These are phyloP conservation scores for Axea sp. DNA, from an alignment of 2,888 invertebrate genomes.

Conservation along the genomic window DNA sequence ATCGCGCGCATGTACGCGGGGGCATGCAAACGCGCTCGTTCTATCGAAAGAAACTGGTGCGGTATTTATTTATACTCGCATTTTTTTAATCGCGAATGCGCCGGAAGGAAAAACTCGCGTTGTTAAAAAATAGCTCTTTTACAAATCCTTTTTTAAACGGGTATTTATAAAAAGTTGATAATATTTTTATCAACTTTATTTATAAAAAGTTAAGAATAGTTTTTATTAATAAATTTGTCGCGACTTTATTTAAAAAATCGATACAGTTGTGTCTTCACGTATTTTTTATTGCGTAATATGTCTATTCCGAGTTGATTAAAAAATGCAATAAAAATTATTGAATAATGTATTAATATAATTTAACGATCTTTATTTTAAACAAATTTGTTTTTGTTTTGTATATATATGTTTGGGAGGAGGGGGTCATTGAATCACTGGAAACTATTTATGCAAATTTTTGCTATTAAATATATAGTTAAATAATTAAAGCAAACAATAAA, in stretches of 20 bases:
- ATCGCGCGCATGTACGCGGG: not conserved
- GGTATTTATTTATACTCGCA: constrained; percentile 34
- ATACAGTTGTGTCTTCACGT: too few species aligned
- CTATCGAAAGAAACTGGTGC: constrained; percentile 23
- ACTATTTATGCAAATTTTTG: too few species aligned
- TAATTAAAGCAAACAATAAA: too few species aligned
- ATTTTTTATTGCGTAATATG: too few species aligned
- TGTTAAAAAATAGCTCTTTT: constrained; percentile 23
- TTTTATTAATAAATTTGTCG: constrained; percentile 32
- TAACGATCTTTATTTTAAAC: too few species aligned
- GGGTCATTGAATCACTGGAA: too few species aligned
- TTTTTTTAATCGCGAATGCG: constrained; percentile 10
- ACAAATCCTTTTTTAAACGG: constrained; percentile 12
- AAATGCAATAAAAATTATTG: too few species aligned
- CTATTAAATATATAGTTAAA: too few species aligned
- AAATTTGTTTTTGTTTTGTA: too few species aligned
- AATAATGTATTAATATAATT: too few species aligned
- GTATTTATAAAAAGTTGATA: constrained; percentile 14
- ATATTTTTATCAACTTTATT: constrained; percentile 17
- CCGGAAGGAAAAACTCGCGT: not conserved
- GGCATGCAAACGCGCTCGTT: constrained; percentile 4
- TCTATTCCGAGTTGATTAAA: too few species aligned
- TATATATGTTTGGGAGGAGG: too few species aligned
- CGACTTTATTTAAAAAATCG: constrained; percentile 35
- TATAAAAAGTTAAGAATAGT: constrained; percentile 40